Percentiles rank a stretch among this genome's conserved stretches.
phyloP scores from a whole-genome alignment of 2,797 vertebrate species.

The Myiotriccus ornatus region DNA sequence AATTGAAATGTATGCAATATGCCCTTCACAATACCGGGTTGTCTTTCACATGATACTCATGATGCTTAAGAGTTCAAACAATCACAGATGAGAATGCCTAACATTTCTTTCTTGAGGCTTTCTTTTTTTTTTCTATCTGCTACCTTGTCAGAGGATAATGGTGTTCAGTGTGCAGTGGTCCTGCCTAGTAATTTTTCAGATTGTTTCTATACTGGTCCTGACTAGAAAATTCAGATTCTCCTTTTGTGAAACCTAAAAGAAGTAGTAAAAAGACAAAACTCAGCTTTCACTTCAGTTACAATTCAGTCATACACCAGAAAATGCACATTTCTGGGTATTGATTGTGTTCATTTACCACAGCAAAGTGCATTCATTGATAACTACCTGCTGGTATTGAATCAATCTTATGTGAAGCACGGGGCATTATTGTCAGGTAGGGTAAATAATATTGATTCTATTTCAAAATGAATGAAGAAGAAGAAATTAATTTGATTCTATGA shows the following conservation, averaged over 20 bases:
- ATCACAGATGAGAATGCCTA: not conserved
- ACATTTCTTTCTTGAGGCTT: not conserved
- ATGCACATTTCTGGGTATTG: conserved; percentile 47
- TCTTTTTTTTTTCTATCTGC: not conserved
- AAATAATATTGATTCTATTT: conserved; percentile 63
- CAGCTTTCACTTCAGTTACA: conserved; percentile 11
- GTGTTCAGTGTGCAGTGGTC: not conserved
- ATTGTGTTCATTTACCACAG: conserved; percentile 61
- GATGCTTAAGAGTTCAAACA: not conserved
- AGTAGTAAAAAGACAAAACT: not conserved
- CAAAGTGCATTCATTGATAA: conserved; percentile 65
- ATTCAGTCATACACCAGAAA: conserved; percentile 33
- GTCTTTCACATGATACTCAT: not conserved
- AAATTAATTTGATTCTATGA: conserved; percentile 61
- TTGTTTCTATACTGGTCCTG: not conserved
- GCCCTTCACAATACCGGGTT: not conserved
- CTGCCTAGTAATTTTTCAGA: not conserved
- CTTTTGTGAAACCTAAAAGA: not conserved
- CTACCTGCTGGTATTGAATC: conserved; percentile 66
- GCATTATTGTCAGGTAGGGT: conserved; percentile 52
- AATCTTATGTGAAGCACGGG: conserved; percentile 21
- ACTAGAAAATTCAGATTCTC: not conserved
- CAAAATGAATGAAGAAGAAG: conserved; percentile 38
- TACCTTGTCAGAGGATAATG: not conserved
- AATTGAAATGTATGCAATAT: not conserved